A percentile compares a stretch with the other conserved stretches of the same genome.
phyloP scores from a whole-genome alignment of 2,113 vertebrate genomes.

The Rana temporaria region DNA sequence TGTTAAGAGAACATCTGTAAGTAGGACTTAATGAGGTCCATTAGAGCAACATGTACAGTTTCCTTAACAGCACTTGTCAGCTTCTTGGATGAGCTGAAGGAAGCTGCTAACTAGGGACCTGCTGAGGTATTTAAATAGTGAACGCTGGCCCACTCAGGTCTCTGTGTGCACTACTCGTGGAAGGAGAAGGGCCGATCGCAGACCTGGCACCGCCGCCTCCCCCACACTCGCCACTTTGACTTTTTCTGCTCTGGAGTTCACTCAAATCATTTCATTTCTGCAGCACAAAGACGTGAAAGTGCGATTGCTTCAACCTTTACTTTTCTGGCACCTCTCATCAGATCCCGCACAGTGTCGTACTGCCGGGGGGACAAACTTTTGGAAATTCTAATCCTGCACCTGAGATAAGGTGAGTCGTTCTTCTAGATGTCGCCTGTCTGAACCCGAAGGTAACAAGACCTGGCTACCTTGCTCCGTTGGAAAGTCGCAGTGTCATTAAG shows the following conservation, averaged over 20 bases:
- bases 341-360: not conserved
- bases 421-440: not conserved
- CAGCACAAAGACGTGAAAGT: conserved; percentile 62
- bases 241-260: conserved; percentile 64
- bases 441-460: not conserved
- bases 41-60: conserved; percentile 99
- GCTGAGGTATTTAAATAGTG: conserved; percentile 96
- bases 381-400: not conserved
- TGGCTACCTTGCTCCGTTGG: not conserved
- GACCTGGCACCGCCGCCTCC: conserved; percentile 52
- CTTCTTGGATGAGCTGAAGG: conserved; percentile 98
- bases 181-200: conserved; percentile 63
- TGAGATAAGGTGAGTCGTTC: conserved; percentile 21
- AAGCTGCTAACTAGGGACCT: conserved; percentile 98
- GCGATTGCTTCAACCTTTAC: conserved; percentile 56
- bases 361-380: not conserved
- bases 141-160: conserved; percentile 84
- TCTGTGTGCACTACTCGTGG: conserved; percentile 66
- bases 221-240: not conserved
- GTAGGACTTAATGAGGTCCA: conserved; percentile 99
- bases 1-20: conserved; percentile 99
- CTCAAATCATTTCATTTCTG: conserved; percentile 60
- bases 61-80: conserved; percentile 99
- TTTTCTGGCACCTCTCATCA: not conserved
- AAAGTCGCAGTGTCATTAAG: not conserved